Evolutionary conservation across 2,797 vertebrate genomes (phyloP).

Genomic region (Heteromormyrus szaboi): DNA sequence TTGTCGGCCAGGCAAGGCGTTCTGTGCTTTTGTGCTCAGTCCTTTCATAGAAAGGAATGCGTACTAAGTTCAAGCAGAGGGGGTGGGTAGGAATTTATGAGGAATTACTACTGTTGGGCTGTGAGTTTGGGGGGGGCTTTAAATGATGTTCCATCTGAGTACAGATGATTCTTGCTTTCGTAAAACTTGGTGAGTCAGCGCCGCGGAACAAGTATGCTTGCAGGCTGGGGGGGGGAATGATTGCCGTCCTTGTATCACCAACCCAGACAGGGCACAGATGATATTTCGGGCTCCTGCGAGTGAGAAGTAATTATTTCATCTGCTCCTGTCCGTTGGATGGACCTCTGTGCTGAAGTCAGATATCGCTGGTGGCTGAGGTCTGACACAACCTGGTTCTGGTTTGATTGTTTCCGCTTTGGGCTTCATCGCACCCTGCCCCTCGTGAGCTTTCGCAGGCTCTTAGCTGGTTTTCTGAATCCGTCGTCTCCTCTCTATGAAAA

Average conservation of each 20-base stretch:
- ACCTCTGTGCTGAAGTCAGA: background rate
- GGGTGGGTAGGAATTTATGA: conserved; percentile 1
- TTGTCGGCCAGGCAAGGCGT: background rate
- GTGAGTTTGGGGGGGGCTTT: conserved; percentile 16
- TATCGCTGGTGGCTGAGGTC: background rate
- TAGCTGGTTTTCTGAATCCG: background rate
- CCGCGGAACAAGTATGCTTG: background rate
- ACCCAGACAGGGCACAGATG: background rate
- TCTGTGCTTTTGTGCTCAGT: conserved; percentile 15
- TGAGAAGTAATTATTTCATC: background rate
- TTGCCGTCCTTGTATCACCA: background rate
- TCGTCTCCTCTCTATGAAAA: background rate
- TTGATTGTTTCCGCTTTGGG: background rate
- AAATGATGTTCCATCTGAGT: conserved; percentile 19
- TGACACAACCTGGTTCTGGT: background rate
- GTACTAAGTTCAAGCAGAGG: conserved; percentile 36
- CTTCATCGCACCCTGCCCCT: background rate
- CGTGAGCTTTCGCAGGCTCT: background rate
- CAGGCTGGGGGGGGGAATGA: background rate
- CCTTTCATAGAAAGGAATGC: conserved; percentile 35
- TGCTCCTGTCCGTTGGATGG: background rate
- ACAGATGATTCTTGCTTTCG: background rate
- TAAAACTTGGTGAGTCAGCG: background rate
- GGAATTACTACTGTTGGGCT: conserved; percentile 33
- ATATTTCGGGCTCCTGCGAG: background rate